Conservation (phyloP, 2,113 vertebrate genomes). For the Pyrgilauda ruficollis region DNA sequence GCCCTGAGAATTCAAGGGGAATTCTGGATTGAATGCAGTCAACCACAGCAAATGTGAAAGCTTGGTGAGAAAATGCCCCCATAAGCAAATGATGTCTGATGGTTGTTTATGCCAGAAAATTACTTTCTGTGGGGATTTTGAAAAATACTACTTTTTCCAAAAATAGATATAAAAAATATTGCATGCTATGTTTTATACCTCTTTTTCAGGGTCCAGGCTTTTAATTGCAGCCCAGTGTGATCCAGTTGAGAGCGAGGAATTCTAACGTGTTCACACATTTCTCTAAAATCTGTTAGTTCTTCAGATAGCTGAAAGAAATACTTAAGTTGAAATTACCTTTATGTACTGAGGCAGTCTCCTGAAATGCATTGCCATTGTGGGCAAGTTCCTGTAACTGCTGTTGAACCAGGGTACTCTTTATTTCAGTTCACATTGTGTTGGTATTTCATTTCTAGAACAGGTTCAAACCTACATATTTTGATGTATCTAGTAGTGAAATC, state of each 20-base stretch:
- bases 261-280: background rate
- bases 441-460: background rate
- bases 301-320: background rate
- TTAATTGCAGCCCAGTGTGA: background rate
- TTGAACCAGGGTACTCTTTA: background rate
- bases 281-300: background rate
- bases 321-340: background rate
- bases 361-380: background rate
- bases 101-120: background rate
- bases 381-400: background rate
- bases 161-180: background rate
- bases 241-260: background rate
- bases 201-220: background rate
- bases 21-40: background rate
- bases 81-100: background rate
- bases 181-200: background rate
- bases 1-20: background rate
- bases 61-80: background rate
- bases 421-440: background rate
- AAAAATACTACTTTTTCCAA: background rate
- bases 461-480: background rate
- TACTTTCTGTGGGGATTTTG: background rate
- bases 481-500: background rate
- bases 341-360: background rate
- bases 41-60: background rate